Evolutionary conservation across 2,888 invertebrate genomes (phyloP), one percentile per base, ranked within the genome.

Genomic region (Cetonia aurata): DNA sequence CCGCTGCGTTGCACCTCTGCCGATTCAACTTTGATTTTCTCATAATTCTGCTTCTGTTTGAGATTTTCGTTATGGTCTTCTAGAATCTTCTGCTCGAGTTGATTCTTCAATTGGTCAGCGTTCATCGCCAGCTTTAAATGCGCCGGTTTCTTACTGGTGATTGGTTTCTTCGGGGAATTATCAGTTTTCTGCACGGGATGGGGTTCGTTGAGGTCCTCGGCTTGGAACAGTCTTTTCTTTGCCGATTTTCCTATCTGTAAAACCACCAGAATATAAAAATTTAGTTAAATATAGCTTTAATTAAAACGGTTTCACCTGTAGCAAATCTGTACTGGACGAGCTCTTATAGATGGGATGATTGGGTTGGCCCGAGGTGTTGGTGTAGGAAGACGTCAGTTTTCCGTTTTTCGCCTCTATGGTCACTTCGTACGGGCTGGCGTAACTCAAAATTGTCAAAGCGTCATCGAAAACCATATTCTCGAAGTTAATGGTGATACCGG

Each of bases 391-490:
- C 6, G 75, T 72, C 44, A 79, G 74, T 75, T 81, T 83, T 0
- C 88, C 87, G 75, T 88, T 89, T 79, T 91, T 89, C 37, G 95
- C 89, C 80, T 93, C 93, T 72, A 96, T 85, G 74, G 92, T 91
- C 13, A 95, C 93, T 71, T 94, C 94, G 81, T 96, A 96, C 0
- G 96, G 96, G 46, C 96, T 96, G 6, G 96, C 96, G 75, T 96
- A 94, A 73, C 95, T 95, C 50, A 97, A 86, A 73, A 97, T 94
- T 1, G 94, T 93, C 66, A 96, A 86, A 0, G 96, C 96, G 80
- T 97, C 96, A 81, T 96, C 96, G 80, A 93, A 91, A 0, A 96
- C 96, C 86, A 96, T 95, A 74, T 94, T 94, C 67, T 92, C 90
- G 83, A 96, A 95, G 80, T 93, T 93, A 65, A 96, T 94, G 66